A percentile compares a stretch with the other conserved stretches of the same genome.
Conservation (phyloP, 2,888 invertebrate genomes). For the Epinotia ramella region DNA sequence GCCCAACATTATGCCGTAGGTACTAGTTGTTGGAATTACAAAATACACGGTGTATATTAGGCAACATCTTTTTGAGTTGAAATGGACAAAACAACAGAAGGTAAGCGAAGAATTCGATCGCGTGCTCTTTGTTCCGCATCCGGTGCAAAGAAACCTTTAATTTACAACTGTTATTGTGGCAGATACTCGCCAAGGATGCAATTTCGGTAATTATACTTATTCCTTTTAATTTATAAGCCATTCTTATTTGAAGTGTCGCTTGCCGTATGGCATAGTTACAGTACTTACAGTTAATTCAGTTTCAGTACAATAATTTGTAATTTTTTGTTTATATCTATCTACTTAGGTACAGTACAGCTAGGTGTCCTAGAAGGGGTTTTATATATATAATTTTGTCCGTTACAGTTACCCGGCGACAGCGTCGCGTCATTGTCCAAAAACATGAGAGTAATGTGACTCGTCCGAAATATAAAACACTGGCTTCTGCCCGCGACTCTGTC, state of each 20-base stretch:
- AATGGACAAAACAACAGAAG: conserved; percentile 67
- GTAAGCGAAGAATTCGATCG: conserved; percentile 72
- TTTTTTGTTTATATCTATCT: too few relatives aligned
- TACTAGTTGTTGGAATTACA: conserved; percentile 9
- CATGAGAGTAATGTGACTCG: too few relatives aligned
- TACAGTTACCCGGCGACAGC: too few relatives aligned
- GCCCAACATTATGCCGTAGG: not conserved
- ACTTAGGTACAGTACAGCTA: too few relatives aligned
- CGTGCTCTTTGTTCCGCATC: conserved; percentile 81
- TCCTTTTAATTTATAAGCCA: conserved; percentile 54
- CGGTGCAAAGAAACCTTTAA: conserved; percentile 71
- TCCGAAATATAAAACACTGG: too few relatives aligned
- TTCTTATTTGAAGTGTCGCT: conserved; percentile 51
- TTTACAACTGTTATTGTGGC: conserved; percentile 56
- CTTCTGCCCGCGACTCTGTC: too few relatives aligned
- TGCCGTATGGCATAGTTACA: conserved; percentile 58
- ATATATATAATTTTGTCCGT: too few relatives aligned
- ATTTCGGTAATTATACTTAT: conserved; percentile 70
- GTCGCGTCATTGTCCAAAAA: too few relatives aligned
- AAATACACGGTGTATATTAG: not conserved
- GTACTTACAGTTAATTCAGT: not conserved
- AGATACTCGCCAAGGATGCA: conserved; percentile 65
- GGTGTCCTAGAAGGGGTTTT: too few relatives aligned
- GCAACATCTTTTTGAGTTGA: conserved; percentile 28
- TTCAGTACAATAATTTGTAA: too few relatives aligned